phyloP scores from a whole-genome alignment of 1,140 invertebrate species.

The Dendrolimus kikuchii region DNA sequence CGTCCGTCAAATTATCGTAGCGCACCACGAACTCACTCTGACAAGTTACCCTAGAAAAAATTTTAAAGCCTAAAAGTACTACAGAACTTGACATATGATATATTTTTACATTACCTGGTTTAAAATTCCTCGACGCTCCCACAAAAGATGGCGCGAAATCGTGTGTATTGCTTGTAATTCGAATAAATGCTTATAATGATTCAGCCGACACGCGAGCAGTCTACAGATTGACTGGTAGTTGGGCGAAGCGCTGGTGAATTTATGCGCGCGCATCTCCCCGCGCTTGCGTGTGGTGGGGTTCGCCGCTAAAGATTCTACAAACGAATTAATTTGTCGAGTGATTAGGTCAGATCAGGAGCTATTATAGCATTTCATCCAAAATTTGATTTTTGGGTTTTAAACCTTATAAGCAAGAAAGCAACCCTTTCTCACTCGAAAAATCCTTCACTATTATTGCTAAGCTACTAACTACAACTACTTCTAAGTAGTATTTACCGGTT shows the following conservation, averaged over 20 bases:
- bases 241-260: constrained; percentile 40
- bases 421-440: no score
- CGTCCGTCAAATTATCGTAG: constrained; percentile 9
- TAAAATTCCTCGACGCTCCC: constrained; percentile 27
- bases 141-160: constrained; percentile 30
- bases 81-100: constrained; percentile 13
- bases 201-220: constrained; percentile 31
- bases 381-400: no score
- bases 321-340: no score
- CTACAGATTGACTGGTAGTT: constrained; percentile 50
- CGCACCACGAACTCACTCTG: constrained; percentile 11
- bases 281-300: constrained; percentile 51
- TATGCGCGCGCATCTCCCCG: constrained; percentile 59
- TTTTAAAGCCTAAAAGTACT: constrained; percentile 7
- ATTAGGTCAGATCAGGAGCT: no score
- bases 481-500: no score
- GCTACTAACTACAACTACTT: no score
- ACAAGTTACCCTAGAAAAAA: constrained; percentile 10
- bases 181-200: constrained; percentile 13
- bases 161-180: constrained; percentile 23
- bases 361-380: no score
- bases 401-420: no score
- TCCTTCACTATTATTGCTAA: no score
- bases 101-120: constrained; percentile 44
- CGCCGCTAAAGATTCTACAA: neutral